Conservation (phyloP, 2,888 invertebrate species). For the Phymatocera aterrima region DNA sequence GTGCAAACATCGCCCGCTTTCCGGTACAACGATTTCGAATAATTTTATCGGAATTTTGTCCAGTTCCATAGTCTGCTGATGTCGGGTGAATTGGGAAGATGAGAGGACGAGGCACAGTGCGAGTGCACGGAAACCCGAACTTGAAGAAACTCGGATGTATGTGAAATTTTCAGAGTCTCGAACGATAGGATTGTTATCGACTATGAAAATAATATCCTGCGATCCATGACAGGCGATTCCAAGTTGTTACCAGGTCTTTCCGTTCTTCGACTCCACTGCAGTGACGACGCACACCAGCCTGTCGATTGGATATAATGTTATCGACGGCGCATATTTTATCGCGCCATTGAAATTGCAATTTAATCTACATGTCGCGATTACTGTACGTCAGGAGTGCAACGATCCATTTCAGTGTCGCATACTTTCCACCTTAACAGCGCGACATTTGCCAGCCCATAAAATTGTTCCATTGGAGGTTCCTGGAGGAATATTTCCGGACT, state of each 20-base stretch:
- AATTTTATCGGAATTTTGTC: neutral
- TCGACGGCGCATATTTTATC: conserved; percentile 5
- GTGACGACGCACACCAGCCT: conserved; percentile 11
- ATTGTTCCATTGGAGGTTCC: neutral
- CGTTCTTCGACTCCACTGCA: neutral
- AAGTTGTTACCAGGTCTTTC: neutral
- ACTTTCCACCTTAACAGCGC: neutral
- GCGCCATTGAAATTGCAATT: neutral
- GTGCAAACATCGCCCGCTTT: neutral
- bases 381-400: neutral
- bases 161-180: neutral
- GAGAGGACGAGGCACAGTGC: neutral
- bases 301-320: neutral
- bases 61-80: neutral
- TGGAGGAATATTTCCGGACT: no score
- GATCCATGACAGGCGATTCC: neutral
- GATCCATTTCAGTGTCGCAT: neutral
- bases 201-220: neutral
- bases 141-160: neutral
- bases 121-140: no score
- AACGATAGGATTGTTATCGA: neutral
- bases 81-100: neutral
- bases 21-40: conserved; percentile 3
- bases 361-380: conserved; percentile 1
- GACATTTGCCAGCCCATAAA: neutral